Conservation (phyloP, 2,113 vertebrate genomes). For the Athene noctua region DNA sequence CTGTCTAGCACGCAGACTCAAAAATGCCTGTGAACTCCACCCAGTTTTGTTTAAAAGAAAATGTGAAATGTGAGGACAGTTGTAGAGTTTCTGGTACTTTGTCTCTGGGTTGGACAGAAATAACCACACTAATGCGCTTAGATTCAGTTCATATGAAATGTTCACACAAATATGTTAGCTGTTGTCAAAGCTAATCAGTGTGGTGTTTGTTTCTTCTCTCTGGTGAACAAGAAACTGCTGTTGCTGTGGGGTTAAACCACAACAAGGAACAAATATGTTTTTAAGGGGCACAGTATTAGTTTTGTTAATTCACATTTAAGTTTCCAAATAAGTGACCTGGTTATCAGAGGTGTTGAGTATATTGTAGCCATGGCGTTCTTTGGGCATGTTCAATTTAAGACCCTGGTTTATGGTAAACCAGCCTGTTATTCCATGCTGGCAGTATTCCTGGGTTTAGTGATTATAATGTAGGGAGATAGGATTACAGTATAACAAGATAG, state of each 20-base stretch:
- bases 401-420: not conserved
- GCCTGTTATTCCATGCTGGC: not conserved
- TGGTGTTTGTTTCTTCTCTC: not conserved
- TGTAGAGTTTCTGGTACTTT: not conserved
- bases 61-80: fast-evolving
- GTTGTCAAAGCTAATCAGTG: not conserved
- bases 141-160: not conserved
- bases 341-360: not conserved
- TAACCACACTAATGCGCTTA: not conserved
- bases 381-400: not conserved
- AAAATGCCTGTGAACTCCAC: not conserved
- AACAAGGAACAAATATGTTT: not conserved
- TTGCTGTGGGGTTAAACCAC: not conserved
- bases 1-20: not conserved
- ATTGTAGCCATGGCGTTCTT: not conserved
- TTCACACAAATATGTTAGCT: not conserved
- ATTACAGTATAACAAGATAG: not conserved
- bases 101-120: not conserved
- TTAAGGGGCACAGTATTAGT: not conserved
- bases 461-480: not conserved
- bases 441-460: not conserved
- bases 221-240: not conserved
- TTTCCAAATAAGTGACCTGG: not conserved
- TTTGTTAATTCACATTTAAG: not conserved
- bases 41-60: not conserved